Evolutionary conservation across 2,113 vertebrate species (phyloP), one percentile per base, ranked within the genome.

Genomic region (Microcebus jonahi): DNA sequence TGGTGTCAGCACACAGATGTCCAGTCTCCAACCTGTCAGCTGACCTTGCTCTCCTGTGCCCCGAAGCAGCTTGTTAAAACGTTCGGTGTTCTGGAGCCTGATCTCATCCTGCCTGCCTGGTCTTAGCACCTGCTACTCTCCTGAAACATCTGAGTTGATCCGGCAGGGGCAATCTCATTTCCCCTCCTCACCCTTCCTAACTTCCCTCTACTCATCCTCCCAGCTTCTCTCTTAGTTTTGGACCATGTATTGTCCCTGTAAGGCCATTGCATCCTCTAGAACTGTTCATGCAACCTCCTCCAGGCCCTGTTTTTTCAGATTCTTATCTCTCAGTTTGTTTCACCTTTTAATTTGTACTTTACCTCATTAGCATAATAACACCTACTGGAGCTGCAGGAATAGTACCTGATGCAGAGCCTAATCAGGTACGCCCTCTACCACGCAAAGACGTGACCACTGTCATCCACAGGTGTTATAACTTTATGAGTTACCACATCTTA

Each of bases 1-100:
- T 8, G 1, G 20, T 20, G 4, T 45, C 11, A 20, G 6, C 2
- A 34, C 4, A 7, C 55, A 21, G 15, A 63, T 0, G 27, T 36
- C n/a, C 23, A 9, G 11, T 18, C 36, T 20, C 7, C 13, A 70
- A 0, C 36, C 34, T 50, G 80, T 12, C 18, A 3, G 73, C 20
- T 65, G 45, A 20, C 25, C 31, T 55, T 39, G 45, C 18, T 42
- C 2, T 59, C 11, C 55, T 23, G 34, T 2, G 29, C 68, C 48
- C 12, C 0, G 1, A 18, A 23, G 61, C 6, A 42, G 50, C 39
- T 61, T 21, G n/a, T 2, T 36, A 29, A 55, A 42, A 21, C 10
- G 2, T 21, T 39, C 17, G 0, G 48, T 25, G 36, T 53, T 39
- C 34, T 29, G 12, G 20, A 65, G 23, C 10, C 50, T 1, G 1